phyloP scores from a whole-genome alignment of 2,888 invertebrate genomes.

The Drosophila rellima region DNA sequence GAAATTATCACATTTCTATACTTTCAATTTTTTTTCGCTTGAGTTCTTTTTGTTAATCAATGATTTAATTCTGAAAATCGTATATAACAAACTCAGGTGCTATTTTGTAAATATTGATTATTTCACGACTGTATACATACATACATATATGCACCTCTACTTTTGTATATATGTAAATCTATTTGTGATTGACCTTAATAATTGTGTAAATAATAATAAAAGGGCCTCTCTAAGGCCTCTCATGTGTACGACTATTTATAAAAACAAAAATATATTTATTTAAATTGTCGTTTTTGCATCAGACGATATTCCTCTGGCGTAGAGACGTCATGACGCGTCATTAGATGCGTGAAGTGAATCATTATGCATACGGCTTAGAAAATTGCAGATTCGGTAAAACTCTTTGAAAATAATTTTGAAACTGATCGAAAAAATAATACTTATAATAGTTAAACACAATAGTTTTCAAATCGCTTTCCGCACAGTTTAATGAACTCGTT shows the following conservation, averaged over 20 bases:
- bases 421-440: neutral
- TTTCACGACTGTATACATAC: neutral
- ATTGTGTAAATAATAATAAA: slow-evolving; percentile 7
- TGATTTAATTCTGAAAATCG: slow-evolving; percentile 28
- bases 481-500: neutral
- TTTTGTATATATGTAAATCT: slow-evolving; percentile 6
- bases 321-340: too few relatives aligned
- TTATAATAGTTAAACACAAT: neutral
- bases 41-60: slow-evolving; percentile 60
- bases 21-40: slow-evolving; percentile 70
- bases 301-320: neutral
- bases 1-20: slow-evolving; percentile 37
- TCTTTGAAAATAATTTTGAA: neutral
- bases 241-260: neutral
- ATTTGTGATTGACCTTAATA: slow-evolving; percentile 6
- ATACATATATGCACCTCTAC: slow-evolving; percentile 2
- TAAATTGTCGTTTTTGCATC: neutral
- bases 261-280: neutral
- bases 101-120: slow-evolving; percentile 41
- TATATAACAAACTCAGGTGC: slow-evolving; percentile 34
- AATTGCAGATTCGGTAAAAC: too few relatives aligned
- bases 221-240: neutral
- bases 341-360: too few relatives aligned
- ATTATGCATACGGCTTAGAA: too few relatives aligned
- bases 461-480: neutral